A percentile compares a stretch with the other conserved stretches of the same genome.
These are phyloP conservation scores for Brachyhypopomus occidentalis DNA, from an alignment of 2,113 vertebrate species.

Conservation along the genomic window DNA sequence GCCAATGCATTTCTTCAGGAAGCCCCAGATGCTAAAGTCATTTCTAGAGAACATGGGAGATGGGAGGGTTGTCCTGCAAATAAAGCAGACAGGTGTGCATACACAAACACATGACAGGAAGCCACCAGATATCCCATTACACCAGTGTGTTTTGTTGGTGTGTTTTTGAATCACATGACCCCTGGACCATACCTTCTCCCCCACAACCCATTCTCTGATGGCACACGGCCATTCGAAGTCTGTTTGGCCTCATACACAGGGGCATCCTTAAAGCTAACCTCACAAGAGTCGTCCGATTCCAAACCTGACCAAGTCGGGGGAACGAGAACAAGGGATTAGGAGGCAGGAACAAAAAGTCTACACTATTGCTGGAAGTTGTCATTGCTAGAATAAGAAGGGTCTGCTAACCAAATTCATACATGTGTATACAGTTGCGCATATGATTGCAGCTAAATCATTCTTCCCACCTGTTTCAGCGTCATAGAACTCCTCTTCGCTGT, in stretches of 20 bases:
- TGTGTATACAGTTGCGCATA: background rate
- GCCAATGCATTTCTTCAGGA: slow-evolving; percentile 95
- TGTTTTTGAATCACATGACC: background rate
- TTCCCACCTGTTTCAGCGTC: slow-evolving; percentile 92
- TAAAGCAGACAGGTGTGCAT: slow-evolving; percentile 29
- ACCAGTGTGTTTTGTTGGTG: background rate
- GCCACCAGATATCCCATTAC: background rate
- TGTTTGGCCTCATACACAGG: slow-evolving; percentile 73
- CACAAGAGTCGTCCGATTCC: slow-evolving; percentile 92
- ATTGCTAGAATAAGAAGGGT: too few species aligned
- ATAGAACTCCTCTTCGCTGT: slow-evolving; percentile 96
- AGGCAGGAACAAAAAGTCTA: background rate
- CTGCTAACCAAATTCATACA: too few species aligned
- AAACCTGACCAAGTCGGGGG: slow-evolving; percentile 77
- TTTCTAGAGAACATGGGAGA: slow-evolving; percentile 92
- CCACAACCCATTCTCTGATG: slow-evolving; percentile 85
- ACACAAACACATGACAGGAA: background rate
- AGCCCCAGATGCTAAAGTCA: slow-evolving; percentile 94
- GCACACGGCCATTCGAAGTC: slow-evolving; percentile 68
- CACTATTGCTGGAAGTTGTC: background rate
- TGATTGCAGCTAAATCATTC: background rate
- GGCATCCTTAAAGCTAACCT: slow-evolving; percentile 84
- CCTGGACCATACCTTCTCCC: slow-evolving; percentile 78
- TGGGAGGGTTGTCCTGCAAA: slow-evolving; percentile 82
- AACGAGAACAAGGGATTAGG: background rate